A percentile compares a stretch with the other conserved stretches of the same genome.
Evolutionary conservation across 2,888 invertebrate genomes (phyloP).

Genomic region (Ametastegia equiseti): DNA sequence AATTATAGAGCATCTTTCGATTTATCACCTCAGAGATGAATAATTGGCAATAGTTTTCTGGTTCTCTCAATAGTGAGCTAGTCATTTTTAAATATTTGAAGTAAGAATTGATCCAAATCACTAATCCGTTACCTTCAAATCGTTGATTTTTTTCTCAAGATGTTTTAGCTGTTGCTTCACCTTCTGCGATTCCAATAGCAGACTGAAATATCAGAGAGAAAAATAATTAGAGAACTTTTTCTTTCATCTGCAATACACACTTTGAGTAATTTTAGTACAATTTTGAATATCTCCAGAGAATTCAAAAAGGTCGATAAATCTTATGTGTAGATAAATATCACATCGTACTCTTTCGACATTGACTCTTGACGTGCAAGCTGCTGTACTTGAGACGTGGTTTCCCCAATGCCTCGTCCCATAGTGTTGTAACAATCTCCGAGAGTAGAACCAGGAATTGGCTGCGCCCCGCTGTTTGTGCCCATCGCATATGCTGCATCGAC

Average conservation of each 20-base stretch:
- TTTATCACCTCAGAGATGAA: neutral
- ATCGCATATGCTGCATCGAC: slow-evolving; percentile 67
- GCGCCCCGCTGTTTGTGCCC: slow-evolving; percentile 66
- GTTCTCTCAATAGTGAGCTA: neutral
- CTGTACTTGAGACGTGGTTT: slow-evolving; percentile 69
- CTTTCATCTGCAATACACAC: slow-evolving; percentile 3
- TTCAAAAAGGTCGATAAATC: slow-evolving; percentile 23
- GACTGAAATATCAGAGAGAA: slow-evolving; percentile 64
- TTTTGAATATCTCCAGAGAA: neutral
- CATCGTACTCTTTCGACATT: slow-evolving; percentile 73
- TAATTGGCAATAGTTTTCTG: neutral
- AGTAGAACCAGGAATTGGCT: slow-evolving; percentile 67
- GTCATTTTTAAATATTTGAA: neutral
- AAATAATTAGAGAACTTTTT: neutral
- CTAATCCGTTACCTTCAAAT: slow-evolving; percentile 76
- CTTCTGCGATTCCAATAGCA: slow-evolving; percentile 80
- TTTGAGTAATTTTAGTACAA: neutral
- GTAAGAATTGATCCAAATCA: neutral
- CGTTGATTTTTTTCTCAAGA: slow-evolving; percentile 81
- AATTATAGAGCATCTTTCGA: neutral
- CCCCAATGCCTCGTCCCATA: slow-evolving; percentile 73
- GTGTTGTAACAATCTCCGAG: slow-evolving; percentile 77
- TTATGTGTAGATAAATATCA: slow-evolving; percentile 24
- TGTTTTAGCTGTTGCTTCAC: slow-evolving; percentile 80
- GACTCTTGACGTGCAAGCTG: slow-evolving; percentile 70